Base-by-base conservation (phyloP, 2,113 vertebrate genomes). In the Struthio camelus region DNA sequence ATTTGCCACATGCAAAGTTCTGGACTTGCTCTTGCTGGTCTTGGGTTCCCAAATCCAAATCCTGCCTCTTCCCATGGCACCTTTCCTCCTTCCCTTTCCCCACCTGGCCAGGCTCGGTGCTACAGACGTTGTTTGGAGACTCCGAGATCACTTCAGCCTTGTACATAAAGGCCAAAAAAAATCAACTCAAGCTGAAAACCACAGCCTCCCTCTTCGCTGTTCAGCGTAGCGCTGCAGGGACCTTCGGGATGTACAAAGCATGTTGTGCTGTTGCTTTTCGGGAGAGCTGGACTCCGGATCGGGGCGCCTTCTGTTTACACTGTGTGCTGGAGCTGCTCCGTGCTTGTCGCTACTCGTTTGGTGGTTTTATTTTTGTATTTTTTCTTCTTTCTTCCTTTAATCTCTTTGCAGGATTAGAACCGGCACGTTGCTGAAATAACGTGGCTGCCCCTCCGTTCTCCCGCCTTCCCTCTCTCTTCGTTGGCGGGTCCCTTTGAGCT, bases 261-360 rank as follows among this genome's bases (percentile, higher is more conserved):
- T 95, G 93, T 91, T 79, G 67, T 93, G 73, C 85, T 96, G 80
- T 96, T 91, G 96, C 97, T 96, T 96, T 90, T 84, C 73, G 22
- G 96, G 95, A 65, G 66, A 96, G 91, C 93, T 46, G 80, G 91
- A 93, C 90, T 95, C 94, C 20, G 34, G 92, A 95, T 95, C 13
- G 72, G 95, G 78, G 88, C 91, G 85, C 91, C 96, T 93, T 77
- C 90, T 77, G 69, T 97, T 94, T 96, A 96, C 89, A 86, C 87
- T 38, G 71, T 84, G 95, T 91, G 94, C 94, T 89, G 97, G 95
- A 95, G 97, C 94, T 96, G 92, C 96, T 96, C 94, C 62, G 3
- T 80, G 88, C 94, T 95, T 91, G 58, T 96, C 0, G 94, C 91
- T 97, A 69, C 58, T 87, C 28, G 90, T 92, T 94, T 40, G 70